Evolutionary conservation across 37 sponge, comb jelly and placozoan species (phyloP).

Genomic region (Ianthella basta): DNA sequence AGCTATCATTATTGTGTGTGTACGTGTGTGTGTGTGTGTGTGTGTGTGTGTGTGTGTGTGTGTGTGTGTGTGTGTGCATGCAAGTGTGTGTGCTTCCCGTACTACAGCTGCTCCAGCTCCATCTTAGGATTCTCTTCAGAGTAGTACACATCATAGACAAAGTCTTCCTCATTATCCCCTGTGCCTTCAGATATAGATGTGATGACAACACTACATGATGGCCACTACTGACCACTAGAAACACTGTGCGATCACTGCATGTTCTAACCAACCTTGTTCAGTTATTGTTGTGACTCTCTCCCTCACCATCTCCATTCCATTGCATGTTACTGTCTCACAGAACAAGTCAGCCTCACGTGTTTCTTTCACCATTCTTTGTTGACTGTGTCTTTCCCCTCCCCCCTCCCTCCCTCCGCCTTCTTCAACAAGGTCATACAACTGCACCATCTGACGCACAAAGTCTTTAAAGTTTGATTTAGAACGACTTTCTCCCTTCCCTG

Average conservation of each 20-base stretch:
- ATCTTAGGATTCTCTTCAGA: not conserved
- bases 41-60: too few species aligned
- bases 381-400: too few species aligned
- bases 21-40: too few species aligned
- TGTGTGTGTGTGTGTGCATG: too few species aligned
- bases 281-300: slow-evolving; percentile 32
- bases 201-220: too few species aligned
- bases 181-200: not conserved
- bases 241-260: not conserved
- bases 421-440: slow-evolving; percentile 50
- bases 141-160: slow-evolving; percentile 36
- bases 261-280: not conserved
- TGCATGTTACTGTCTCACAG: slow-evolving; percentile 61
- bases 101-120: slow-evolving; percentile 15
- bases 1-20: too few species aligned
- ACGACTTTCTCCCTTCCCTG: not conserved
- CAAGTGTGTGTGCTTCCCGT: too few species aligned
- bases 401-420: not conserved
- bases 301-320: slow-evolving; percentile 61
- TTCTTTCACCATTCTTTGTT: not conserved
- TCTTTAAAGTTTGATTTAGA: slow-evolving; percentile 26
- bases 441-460: slow-evolving; percentile 40
- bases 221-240: not conserved
- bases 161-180: not conserved
- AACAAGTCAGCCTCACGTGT: not conserved